Evolutionary conservation across 1,140 invertebrate species (phyloP), one percentile per base, ranked within the genome.

Genomic region (Stegodyphus dumicola): DNA sequence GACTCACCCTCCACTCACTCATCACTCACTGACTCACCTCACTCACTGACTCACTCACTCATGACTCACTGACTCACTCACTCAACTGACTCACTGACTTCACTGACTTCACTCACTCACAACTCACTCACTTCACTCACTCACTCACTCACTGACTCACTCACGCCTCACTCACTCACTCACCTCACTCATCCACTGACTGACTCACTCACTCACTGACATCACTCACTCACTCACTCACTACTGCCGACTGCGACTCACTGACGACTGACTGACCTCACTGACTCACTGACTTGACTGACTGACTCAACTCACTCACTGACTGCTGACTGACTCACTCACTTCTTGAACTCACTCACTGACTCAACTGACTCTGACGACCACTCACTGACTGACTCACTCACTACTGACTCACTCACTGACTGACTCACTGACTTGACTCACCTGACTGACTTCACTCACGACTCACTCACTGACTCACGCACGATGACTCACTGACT

Each of bases 171-270:
- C 74, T 76, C 74, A 76, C 74, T 76, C 74, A 76, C 74, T 76
- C 51, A 76, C 74, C 49, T 76, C 74, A 76, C 74, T 76, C 74
- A 76, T 18, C 48, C 74, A 76, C 74, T 76, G 7, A 76, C 74
- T 76, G 7, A 76, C 74, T 76, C 7, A 67, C 7, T 76, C 74
- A 76, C 18, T 76, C 74, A 67, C 7, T 49, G 9, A 76, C 74
- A 67, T 64, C 74, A 76, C 74, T 76, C 74, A 76, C 74, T 76
- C 74, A n/a, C n/a, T n/a, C n/a, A 76, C 74, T 76, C 74, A 76
- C 74, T 76, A n/a, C n/a, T n/a, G n/a, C n/a, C n/a, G n/a, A n/a
- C n/a, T n/a, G n/a, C n/a, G n/a, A n/a, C n/a, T n/a, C n/a, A n/a
- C n/a, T n/a, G n/a, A n/a, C n/a, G n/a, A n/a, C n/a, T n/a, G n/a